A percentile compares a stretch with the other conserved stretches of the same genome.
These are phyloP conservation scores for Rhysida immarginata DNA, from an alignment of 1,140 invertebrate genomes.

Conservation along the genomic window DNA sequence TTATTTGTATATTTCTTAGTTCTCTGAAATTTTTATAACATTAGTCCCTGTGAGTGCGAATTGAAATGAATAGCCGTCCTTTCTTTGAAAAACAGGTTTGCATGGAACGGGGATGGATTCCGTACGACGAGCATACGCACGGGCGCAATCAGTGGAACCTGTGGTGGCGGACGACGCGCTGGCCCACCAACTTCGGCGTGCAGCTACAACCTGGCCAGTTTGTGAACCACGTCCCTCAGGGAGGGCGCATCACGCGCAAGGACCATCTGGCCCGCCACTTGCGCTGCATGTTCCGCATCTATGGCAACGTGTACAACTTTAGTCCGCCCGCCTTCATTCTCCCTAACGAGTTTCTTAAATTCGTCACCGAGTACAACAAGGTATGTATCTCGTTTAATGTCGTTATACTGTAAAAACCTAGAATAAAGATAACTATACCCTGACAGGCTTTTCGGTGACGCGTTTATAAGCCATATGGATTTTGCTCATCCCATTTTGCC, in stretches of 20 bases:
- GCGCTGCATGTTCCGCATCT: slow-evolving; percentile 61
- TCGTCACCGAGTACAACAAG: neutral
- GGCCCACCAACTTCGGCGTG: slow-evolving; percentile 49
- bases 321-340: slow-evolving; percentile 31
- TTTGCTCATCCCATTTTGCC: neutral
- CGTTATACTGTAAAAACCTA: neutral
- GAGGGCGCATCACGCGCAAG: slow-evolving; percentile 55
- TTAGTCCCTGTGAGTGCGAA: too few relatives aligned
- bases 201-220: slow-evolving; percentile 59
- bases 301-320: slow-evolving; percentile 66
- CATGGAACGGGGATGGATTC: slow-evolving; percentile 61
- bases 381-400: neutral
- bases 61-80: too few relatives aligned
- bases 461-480: neutral
- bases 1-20: too few relatives aligned
- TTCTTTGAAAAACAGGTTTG: too few relatives aligned
- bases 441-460: slow-evolving; percentile 9
- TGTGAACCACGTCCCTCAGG: slow-evolving; percentile 69
- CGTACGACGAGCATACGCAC: slow-evolving; percentile 39
- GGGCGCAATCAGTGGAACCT: slow-evolving; percentile 59
- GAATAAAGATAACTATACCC: neutral
- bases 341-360: slow-evolving; percentile 6
- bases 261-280: slow-evolving; percentile 59
- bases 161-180: slow-evolving; percentile 60
- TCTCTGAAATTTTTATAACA: too few relatives aligned